Conservation (phyloP, 2,888 invertebrate species). For the Glyphotaelius pellucidus region DNA sequence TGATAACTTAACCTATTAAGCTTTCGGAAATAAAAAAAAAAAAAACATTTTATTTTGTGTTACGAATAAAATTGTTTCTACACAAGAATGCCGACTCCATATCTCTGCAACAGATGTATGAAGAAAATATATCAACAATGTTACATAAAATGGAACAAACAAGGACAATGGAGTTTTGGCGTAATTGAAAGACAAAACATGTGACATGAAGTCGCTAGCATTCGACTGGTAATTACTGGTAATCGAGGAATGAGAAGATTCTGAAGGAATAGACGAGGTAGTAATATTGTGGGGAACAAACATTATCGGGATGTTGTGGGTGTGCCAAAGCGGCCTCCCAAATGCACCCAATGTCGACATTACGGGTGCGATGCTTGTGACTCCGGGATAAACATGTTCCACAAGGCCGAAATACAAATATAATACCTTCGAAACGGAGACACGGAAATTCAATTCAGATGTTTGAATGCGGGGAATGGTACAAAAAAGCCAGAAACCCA, state of each 20-base stretch:
- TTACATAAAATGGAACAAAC: constrained; percentile 40
- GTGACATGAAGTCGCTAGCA: constrained; percentile 21
- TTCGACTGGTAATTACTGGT: background rate
- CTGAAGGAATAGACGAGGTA: background rate
- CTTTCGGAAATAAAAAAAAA: background rate
- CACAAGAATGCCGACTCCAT: background rate
- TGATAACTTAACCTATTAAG: no score
- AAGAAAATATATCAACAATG: constrained; percentile 41
- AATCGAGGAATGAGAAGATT: background rate
- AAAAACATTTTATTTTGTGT: background rate
- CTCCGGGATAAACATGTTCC: background rate
- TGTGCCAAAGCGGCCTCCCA: constrained; percentile 51
- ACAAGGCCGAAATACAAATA: background rate
- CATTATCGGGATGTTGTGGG: constrained; percentile 51
- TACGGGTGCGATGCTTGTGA: background rate
- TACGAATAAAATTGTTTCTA: background rate
- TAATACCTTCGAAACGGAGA: background rate
- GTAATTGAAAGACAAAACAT: constrained; percentile 13
- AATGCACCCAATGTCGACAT: constrained; percentile 27
- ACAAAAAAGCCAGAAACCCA: constrained; percentile 50
- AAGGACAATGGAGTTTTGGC: background rate
- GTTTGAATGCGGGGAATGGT: constrained; percentile 3
- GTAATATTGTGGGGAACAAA: constrained; percentile 7
- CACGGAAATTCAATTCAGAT: background rate
- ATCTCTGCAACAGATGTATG: constrained; percentile 46